Evolutionary conservation across 2,888 invertebrate genomes (phyloP), one percentile per base, ranked within the genome.

Genomic region (Mystacides longicornis): DNA sequence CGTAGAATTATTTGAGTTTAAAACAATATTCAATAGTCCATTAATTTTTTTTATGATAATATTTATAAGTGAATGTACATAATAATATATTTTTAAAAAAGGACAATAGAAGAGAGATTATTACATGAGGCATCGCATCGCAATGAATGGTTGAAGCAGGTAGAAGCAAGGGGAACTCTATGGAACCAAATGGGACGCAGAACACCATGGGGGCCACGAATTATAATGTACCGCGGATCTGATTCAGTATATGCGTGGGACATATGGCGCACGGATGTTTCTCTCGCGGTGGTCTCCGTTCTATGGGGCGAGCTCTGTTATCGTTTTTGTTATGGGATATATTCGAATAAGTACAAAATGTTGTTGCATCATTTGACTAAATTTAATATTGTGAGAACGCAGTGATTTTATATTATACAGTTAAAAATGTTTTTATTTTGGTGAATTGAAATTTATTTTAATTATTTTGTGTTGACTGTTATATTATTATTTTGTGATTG

Each of bases 151-250:
- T 37, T 37, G 14, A 16, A 37, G 14, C 37, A 37, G 37, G 37
- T 37, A 27, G 5, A 37, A 14, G 37, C 3, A 37, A 37, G 37
- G 37, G 37, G 37, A 37, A n/a, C 11, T 7, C 11, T 27, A 27
- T 27, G 11, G 27, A 27, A 27, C 5, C 27, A 7, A 11, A 7
- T 7, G 27, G 5, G 11, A 7, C 11, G 27, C 16, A 7, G 37
- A 37, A 37, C 37, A 37, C 37, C 37, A 37, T 37, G 37, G 37
- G 37, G 37, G 37, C n/a, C n/a, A n/a, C n/a, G n/a, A n/a, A n/a
- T n/a, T n/a, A n/a, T n/a, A n/a, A n/a, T 37, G 37, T 16, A 4
- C 3, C 4, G 16, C 16, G 16, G 37, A 37, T 37, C n/a, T 37
- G 7, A 37, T 14, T 37, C 14, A 7, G 37, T 37, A n/a, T 37